Percentiles rank a stretch among this genome's conserved stretches.
phyloP scores from a whole-genome alignment of 2,113 vertebrate species.

The Poicephalus gulielmi region DNA sequence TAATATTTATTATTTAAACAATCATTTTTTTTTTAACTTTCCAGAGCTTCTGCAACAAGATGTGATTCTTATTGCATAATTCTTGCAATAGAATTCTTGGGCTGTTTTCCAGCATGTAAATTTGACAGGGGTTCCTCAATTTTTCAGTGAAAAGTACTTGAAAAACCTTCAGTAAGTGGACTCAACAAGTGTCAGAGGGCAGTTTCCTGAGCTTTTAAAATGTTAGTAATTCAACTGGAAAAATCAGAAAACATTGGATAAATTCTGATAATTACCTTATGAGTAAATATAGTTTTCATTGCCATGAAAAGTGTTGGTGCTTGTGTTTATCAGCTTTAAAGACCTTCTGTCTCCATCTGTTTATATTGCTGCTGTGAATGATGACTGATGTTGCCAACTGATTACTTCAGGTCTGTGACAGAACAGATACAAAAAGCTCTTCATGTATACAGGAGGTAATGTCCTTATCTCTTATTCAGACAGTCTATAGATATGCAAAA shows the following conservation, averaged over 20 bases:
- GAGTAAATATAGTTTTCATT: background rate
- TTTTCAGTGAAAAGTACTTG: background rate
- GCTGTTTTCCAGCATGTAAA: background rate
- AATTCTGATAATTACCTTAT: background rate
- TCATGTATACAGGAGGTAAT: background rate
- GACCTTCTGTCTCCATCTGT: background rate
- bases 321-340: slow-evolving; percentile 7
- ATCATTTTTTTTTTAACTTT: background rate
- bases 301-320: background rate
- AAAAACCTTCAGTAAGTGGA: background rate
- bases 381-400: slow-evolving; percentile 43
- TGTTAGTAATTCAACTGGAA: background rate
- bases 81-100: background rate
- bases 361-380: slow-evolving; percentile 16
- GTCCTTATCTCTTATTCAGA: background rate
- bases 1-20: background rate
- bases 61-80: background rate
- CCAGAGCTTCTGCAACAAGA: background rate
- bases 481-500: background rate
- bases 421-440: slow-evolving; percentile 42
- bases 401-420: slow-evolving; percentile 15
- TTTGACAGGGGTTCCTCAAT: background rate
- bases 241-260: background rate
- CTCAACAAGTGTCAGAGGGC: background rate
- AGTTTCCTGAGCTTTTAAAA: background rate